phyloP scores from a whole-genome alignment of 2,797 vertebrate genomes.

The Lemur catta region DNA sequence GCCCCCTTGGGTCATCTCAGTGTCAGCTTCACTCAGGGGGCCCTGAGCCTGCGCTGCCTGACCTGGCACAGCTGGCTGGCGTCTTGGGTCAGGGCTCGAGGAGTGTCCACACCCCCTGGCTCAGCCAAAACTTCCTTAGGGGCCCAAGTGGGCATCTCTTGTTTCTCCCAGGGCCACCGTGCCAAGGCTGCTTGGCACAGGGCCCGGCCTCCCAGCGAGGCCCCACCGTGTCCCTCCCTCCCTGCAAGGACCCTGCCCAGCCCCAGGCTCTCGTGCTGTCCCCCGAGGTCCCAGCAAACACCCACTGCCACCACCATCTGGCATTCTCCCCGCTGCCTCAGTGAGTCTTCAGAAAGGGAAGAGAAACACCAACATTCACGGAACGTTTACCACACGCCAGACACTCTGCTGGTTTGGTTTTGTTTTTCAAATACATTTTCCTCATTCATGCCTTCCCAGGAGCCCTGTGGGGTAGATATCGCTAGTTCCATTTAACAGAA shows the following conservation, averaged over 20 bases:
- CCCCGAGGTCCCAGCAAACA: not conserved
- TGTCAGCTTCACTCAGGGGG: not conserved
- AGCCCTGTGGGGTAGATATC: not conserved
- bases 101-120: not conserved
- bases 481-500: not conserved
- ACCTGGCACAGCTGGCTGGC: too few species aligned
- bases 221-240: too few species aligned
- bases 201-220: not conserved
- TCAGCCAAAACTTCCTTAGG: not conserved
- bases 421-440: not conserved
- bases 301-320: rapidly evolving
- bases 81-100: not conserved
- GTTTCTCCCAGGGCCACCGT: not conserved
- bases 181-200: not conserved
- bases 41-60: not conserved
- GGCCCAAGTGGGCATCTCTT: not conserved
- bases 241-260: not conserved
- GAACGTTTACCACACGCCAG: not conserved
- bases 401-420: not conserved
- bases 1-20: not conserved
- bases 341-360: not conserved
- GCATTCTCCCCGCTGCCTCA: not conserved
- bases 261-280: too few species aligned
- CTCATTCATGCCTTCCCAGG: not conserved
- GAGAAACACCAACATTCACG: too few species aligned